These are phyloP conservation scores for Eurytemora carolleeae DNA, from an alignment of 1,140 invertebrate species.

Conservation along the genomic window DNA sequence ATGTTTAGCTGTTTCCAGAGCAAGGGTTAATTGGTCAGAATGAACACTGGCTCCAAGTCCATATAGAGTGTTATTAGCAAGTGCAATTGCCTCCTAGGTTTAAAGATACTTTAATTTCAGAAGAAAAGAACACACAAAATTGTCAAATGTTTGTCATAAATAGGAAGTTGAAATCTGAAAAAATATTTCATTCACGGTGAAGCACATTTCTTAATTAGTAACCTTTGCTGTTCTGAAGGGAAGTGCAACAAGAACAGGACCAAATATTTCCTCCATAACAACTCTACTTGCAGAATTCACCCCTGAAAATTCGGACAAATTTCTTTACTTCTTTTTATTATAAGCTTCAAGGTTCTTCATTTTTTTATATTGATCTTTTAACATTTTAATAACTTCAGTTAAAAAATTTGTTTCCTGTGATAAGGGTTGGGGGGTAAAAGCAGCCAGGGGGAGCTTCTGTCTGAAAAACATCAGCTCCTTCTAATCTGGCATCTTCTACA, in stretches of 20 bases:
- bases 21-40: constrained; percentile 35
- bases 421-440: constrained; percentile 27
- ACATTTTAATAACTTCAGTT: no score
- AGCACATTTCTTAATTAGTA: no score
- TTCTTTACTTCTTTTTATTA: no score
- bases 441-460: constrained; percentile 20
- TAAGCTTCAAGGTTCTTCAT: no score
- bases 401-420: constrained; percentile 24
- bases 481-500: constrained; percentile 25
- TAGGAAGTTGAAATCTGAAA: no score
- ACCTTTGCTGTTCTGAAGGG: constrained; percentile 36
- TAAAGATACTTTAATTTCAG: not conserved
- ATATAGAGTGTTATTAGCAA: constrained; percentile 35
- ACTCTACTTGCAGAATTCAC: constrained; percentile 27
- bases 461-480: constrained; percentile 26
- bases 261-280: constrained; percentile 27
- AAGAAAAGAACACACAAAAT: no score
- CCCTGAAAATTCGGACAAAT: constrained; percentile 11
- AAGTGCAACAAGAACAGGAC: constrained; percentile 29
- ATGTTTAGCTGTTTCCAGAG: constrained; percentile 32
- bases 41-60: constrained; percentile 34
- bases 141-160: no score
- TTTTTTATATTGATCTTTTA: no score
- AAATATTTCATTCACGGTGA: no score
- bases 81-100: constrained; percentile 30